These are phyloP conservation scores for Lipophrys pholis DNA, from an alignment of 2,113 vertebrate genomes.

Conservation along the genomic window DNA sequence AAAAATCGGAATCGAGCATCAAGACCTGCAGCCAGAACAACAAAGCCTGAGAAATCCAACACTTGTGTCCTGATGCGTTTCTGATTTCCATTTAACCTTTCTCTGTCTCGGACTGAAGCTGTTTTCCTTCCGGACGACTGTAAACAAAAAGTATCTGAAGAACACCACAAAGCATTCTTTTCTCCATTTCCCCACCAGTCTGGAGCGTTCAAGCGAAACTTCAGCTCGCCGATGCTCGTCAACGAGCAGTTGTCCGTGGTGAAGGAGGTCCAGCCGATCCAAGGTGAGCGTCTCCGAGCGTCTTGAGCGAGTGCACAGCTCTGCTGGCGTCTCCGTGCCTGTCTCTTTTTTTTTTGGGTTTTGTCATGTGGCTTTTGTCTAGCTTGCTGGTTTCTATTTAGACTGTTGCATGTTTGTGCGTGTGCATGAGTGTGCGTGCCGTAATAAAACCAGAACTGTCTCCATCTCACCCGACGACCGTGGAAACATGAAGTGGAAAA, in stretches of 20 bases:
- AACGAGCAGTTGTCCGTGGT: conserved; percentile 84
- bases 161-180: conserved; percentile 27
- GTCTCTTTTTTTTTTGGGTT: conserved; percentile 19
- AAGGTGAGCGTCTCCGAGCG: conserved; percentile 70
- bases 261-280: conserved; percentile 84
- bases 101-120: neutral
- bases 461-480: conserved; percentile 58
- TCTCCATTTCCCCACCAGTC: conserved; percentile 75
- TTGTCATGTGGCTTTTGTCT: conserved; percentile 53
- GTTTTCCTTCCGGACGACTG: neutral
- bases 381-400: conserved; percentile 46
- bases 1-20: too few relatives aligned
- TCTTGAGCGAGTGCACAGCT: conserved; percentile 27
- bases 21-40: too few relatives aligned
- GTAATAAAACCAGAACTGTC: conserved; percentile 62
- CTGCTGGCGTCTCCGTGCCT: conserved; percentile 45
- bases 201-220: conserved; percentile 91
- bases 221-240: conserved; percentile 90
- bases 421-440: conserved; percentile 43
- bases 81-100: too few relatives aligned
- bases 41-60: too few relatives aligned
- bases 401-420: conserved; percentile 33
- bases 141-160: conserved; percentile 36
- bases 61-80: conserved; percentile 13
- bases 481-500: conserved; percentile 64